Evolutionary conservation across 2,888 invertebrate species (phyloP), one percentile per base, ranked within the genome.

Genomic region (Pristionchus arcanus): DNA sequence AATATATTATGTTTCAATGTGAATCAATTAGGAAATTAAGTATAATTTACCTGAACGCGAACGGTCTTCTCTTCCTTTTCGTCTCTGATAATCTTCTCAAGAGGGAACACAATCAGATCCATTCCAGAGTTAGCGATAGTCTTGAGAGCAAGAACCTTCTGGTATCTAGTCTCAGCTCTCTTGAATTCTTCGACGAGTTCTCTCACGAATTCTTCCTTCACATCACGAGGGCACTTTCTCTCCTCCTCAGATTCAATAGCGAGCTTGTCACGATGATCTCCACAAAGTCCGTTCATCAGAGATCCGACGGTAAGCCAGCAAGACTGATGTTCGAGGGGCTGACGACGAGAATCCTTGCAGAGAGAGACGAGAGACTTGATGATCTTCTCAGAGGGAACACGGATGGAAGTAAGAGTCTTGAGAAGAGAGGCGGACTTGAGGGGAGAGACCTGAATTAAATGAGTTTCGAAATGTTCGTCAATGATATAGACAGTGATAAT

Each of bases 71-170:
- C 90, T 63, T 92, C 89, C 28, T 87, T 49, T 77, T 90, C 84
- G 92, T 94, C 91, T 87, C 90, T 68, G 91, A 94, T 93, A 91
- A 95, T 94, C 90, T 93, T 93, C 91, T 95, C 93, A 89, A 95
- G 92, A 87, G 92, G 91, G 89, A 90, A 89, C 81, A 94, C 90
- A 84, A 92, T 90, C 83, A 91, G 89, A 90, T 94, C 94, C 87
- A 94, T 90, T 90, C 93, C 95, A 74, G 94, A 94, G 91, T 95
- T 95, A 90, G 93, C 93, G 84, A 95, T 84, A 55, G 94, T 91
- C 91, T 94, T 94, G 89, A 95, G 91, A 89, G 91, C 92, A 68
- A 95, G 92, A 37, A 94, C 89, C 91, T 94, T 93, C 90, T 94
- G 93, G 91, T 92, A 92, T 77, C 90, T 89, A 87, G 91, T 91